Conservation (phyloP, 2,113 vertebrate genomes). For the Thermophis baileyi region DNA sequence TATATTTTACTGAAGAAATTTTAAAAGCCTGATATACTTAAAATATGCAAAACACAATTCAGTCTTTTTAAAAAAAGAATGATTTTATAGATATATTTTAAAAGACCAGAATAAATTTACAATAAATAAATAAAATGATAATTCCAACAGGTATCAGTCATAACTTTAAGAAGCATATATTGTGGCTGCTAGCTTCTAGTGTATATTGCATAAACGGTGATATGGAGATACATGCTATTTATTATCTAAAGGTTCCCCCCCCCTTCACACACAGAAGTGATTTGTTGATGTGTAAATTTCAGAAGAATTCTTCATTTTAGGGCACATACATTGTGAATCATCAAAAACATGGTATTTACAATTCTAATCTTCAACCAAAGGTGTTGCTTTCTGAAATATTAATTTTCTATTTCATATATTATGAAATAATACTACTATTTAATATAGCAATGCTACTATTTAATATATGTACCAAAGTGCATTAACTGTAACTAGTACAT, state of each 20-base stretch:
- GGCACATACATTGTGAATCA: conserved; percentile 39
- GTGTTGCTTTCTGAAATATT: conserved; percentile 53
- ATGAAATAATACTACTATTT: conserved; percentile 75
- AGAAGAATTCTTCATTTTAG: conserved; percentile 11
- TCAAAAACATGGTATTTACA: conserved; percentile 38
- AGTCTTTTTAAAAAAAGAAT: conserved; percentile 30
- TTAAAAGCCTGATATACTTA: conserved; percentile 44
- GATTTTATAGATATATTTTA: conserved; percentile 61
- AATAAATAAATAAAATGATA: conserved; percentile 48
- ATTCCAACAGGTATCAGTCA: conserved; percentile 68
- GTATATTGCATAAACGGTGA: conserved; percentile 45
- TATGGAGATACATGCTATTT: conserved; percentile 29
- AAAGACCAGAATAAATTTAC: conserved; percentile 46
- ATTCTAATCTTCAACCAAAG: conserved; percentile 13
- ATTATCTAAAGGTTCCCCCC: not conserved
- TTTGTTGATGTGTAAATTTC: not conserved
- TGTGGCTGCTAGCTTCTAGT: conserved; percentile 49
- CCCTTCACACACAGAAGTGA: not conserved
- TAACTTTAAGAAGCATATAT: conserved; percentile 70
- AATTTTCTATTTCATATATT: conserved; percentile 64
- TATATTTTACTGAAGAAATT: conserved; percentile 48
- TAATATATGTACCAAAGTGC: conserved; percentile 78
- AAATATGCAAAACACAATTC: conserved; percentile 57
- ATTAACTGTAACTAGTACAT: conserved; percentile 87
- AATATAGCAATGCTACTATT: conserved; percentile 58